Percentiles rank a stretch among this genome's conserved stretches.
These are phyloP conservation scores for Platycheirus albimanus DNA, from an alignment of 2,888 invertebrate species.

Conservation along the genomic window DNA sequence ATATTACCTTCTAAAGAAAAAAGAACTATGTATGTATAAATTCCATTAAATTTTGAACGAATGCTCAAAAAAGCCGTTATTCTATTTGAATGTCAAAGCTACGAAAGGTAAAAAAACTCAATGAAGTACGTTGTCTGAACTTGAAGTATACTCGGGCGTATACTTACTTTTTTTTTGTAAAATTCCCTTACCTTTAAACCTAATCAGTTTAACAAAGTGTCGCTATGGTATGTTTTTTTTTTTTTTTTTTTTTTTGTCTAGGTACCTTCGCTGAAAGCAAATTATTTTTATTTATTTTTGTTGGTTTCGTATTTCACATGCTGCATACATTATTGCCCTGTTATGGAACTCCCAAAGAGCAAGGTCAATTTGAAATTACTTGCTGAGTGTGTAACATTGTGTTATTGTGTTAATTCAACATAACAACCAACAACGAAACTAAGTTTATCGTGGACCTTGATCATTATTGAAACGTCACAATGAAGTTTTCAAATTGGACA, in stretches of 20 bases:
- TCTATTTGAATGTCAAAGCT: slow-evolving; percentile 17
- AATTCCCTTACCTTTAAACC: no score
- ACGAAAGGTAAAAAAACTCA: background rate
- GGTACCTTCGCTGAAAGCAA: no score
- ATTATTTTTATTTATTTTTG: background rate
- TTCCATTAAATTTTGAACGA: no score
- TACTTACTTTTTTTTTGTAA: slow-evolving; percentile 13
- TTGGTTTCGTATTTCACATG: background rate
- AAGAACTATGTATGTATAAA: no score
- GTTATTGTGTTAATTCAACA: background rate
- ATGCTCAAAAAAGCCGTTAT: no score
- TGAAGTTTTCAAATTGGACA: no score
- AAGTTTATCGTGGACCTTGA: background rate
- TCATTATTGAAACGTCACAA: background rate
- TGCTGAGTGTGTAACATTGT: background rate
- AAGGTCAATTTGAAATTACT: slow-evolving; percentile 43
- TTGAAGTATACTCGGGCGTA: slow-evolving; percentile 8
- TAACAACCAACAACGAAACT: no score
- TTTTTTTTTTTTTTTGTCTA: no score
- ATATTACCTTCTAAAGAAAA: no score
- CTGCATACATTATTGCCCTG: slow-evolving; percentile 22
- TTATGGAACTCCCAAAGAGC: slow-evolving; percentile 45
- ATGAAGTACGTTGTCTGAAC: background rate
- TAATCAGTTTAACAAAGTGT: background rate
- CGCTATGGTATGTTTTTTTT: background rate